A percentile compares a stretch with the other conserved stretches of the same genome.
phyloP scores from a whole-genome alignment of 2,113 vertebrate genomes.

The Hippocampus comes region DNA sequence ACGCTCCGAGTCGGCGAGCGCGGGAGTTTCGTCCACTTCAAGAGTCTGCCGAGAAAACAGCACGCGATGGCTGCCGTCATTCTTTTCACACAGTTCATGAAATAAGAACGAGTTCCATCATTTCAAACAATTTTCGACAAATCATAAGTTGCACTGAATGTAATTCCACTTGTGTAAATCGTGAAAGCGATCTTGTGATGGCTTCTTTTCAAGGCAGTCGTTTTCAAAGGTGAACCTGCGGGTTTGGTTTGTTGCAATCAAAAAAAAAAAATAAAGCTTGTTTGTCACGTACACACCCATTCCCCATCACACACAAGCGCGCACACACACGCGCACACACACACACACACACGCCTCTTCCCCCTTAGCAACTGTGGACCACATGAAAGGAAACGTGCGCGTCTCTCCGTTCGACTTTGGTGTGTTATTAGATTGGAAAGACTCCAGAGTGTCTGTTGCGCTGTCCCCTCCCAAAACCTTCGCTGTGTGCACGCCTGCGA shows the following conservation, averaged over 20 bases:
- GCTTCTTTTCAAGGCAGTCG: neutral
- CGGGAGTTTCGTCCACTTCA: too few species aligned
- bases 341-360: conserved; percentile 24
- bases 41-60: too few species aligned
- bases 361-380: conserved; percentile 41
- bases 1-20: too few species aligned
- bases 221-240: neutral
- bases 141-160: too few species aligned
- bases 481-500: conserved; percentile 2
- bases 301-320: neutral
- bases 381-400: conserved; percentile 57
- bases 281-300: conserved; percentile 4
- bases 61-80: too few species aligned
- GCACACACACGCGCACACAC: conserved; percentile 4
- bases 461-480: conserved; percentile 71
- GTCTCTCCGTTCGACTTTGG: conserved; percentile 62
- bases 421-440: conserved; percentile 81
- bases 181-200: neutral
- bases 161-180: too few species aligned
- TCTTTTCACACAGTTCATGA: too few species aligned
- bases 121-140: too few species aligned
- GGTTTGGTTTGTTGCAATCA: conserved; percentile 1
- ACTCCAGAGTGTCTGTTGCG: conserved; percentile 83
- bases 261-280: neutral
- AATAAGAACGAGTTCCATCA: too few species aligned